Percentiles rank a stretch among this genome's conserved stretches.
These are phyloP conservation scores for Colletes latitarsis DNA, from an alignment of 1,140 invertebrate species.

Conservation along the genomic window DNA sequence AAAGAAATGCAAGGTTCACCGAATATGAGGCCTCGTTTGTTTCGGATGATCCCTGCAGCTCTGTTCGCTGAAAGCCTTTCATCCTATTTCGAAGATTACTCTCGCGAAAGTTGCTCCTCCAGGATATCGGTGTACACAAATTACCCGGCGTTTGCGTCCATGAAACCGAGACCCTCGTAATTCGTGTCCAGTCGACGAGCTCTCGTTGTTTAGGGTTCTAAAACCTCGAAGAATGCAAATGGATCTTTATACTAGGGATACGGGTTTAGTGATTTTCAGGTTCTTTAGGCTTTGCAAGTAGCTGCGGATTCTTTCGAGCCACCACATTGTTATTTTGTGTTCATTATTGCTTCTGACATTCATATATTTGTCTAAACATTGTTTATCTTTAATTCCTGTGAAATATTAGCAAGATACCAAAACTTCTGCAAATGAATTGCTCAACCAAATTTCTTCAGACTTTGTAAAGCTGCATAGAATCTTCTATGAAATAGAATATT, in stretches of 20 bases:
- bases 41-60: conserved; percentile 55
- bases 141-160: not conserved
- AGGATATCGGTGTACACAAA: not conserved
- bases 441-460: no score
- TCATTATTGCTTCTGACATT: no score
- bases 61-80: conserved; percentile 7
- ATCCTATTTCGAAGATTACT: conserved; percentile 22
- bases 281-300: no score
- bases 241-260: no score
- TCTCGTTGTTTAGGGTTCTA: conserved; percentile 11
- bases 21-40: conserved; percentile 63
- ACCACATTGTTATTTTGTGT: no score
- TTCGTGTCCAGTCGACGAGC: not conserved
- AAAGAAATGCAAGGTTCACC: conserved; percentile 48
- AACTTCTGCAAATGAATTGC: no score
- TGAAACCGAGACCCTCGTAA: not conserved
- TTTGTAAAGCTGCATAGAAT: no score
- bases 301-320: no score
- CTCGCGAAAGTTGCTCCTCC: not conserved
- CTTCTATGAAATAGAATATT: no score
- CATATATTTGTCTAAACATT: no score
- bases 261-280: not conserved
- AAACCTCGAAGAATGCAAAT: not conserved
- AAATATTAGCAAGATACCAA: no score
- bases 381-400: no score